Evolutionary conservation across 1,140 invertebrate species (phyloP).

Genomic region (Drosophila pseudoobscura): DNA sequence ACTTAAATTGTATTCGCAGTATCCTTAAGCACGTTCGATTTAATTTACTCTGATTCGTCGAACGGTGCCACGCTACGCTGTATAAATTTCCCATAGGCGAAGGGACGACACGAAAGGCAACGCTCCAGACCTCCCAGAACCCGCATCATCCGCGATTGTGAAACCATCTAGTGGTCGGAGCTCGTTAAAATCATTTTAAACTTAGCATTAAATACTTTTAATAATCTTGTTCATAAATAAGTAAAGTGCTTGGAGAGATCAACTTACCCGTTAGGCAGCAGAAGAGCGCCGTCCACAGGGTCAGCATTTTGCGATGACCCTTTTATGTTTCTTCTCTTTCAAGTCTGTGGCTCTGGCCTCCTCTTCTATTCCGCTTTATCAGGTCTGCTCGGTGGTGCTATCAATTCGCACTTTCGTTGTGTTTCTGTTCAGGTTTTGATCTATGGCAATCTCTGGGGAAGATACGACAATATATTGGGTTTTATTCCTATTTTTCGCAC

Average conservation of each 20-base stretch:
- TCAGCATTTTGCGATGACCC: constrained; percentile 65
- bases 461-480: constrained; percentile 41
- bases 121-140: no score
- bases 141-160: no score
- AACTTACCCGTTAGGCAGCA: constrained; percentile 78
- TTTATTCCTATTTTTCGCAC: constrained; percentile 45
- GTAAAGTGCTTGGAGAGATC: not conserved
- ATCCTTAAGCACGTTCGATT: no score
- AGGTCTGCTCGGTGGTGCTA: constrained; percentile 38
- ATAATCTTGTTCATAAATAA: no score
- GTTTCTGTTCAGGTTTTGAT: constrained; percentile 31
- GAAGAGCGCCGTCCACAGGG: constrained; percentile 68
- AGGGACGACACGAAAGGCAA: no score
- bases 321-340: constrained; percentile 5
- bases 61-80: no score
- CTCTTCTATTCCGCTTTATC: constrained; percentile 24
- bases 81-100: no score
- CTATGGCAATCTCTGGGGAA: constrained; percentile 35
- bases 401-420: constrained; percentile 61
- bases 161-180: no score
- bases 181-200: no score
- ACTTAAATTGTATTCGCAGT: no score
- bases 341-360: constrained; percentile 7
- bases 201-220: not conserved
- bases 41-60: no score